These are phyloP conservation scores for Lanistes nyassanus DNA, from an alignment of 1,140 invertebrate genomes.

Conservation along the genomic window DNA sequence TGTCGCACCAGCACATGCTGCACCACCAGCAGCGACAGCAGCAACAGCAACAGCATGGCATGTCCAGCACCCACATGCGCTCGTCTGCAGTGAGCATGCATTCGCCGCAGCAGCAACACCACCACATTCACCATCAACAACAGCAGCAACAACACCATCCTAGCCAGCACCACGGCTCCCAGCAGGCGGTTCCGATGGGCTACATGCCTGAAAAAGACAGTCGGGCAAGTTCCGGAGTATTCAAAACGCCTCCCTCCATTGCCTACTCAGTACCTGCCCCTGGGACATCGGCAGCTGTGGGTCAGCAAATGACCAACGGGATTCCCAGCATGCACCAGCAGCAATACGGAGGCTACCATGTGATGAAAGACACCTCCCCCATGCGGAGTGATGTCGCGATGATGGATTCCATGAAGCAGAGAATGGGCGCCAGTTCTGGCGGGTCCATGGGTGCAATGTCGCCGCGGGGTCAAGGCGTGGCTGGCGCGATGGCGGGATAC, in stretches of 20 bases:
- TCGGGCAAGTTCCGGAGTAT: neutral
- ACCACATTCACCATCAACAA: neutral
- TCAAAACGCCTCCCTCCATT: constrained; percentile 12
- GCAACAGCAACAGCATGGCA: neutral
- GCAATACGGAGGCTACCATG: constrained; percentile 9
- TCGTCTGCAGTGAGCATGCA: neutral
- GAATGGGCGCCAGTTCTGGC: neutral
- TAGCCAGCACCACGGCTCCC: neutral
- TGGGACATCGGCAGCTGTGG: neutral
- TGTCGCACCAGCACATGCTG: constrained; percentile 1
- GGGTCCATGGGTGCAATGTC: neutral
- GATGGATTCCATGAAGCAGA: constrained; percentile 7
- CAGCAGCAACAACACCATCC: constrained; percentile 16
- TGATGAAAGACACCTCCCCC: constrained; percentile 12
- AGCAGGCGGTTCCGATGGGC: constrained; percentile 10
- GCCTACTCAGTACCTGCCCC: neutral
- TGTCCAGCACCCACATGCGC: no score
- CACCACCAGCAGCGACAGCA: constrained; percentile 5
- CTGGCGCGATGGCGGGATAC: neutral
- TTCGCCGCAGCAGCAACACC: constrained; percentile 1
- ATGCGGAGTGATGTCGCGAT: neutral
- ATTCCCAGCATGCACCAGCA: constrained; percentile 15
- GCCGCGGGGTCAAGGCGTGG: no score
- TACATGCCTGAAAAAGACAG: neutral
- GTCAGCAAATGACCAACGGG: neutral